Conservation (phyloP, 2,113 vertebrate genomes). For the Mionectes macconnelli region DNA sequence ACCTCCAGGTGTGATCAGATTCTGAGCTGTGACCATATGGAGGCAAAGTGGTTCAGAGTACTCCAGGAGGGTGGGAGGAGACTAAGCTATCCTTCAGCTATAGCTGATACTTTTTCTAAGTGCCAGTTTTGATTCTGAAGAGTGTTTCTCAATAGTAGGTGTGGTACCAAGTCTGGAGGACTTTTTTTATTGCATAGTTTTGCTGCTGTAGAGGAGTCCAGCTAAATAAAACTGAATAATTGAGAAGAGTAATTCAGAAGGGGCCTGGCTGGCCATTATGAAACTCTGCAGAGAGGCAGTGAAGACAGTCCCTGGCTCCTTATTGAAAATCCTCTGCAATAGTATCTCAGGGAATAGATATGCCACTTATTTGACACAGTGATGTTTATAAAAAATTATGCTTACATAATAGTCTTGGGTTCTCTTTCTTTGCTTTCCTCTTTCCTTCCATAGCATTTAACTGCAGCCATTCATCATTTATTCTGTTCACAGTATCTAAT, state of each 20-base stretch:
- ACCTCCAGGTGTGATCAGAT: background rate
- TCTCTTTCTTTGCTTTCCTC: background rate
- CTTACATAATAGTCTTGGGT: background rate
- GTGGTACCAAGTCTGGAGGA: background rate
- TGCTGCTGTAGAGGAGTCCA: background rate
- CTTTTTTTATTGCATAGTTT: background rate
- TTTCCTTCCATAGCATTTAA: background rate
- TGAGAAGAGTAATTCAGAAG: background rate
- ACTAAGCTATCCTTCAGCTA: background rate
- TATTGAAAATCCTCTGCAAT: background rate
- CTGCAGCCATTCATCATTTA: background rate
- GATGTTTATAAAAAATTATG: background rate
- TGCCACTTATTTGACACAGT: background rate
- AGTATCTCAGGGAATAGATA: background rate
- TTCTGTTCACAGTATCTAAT: background rate
- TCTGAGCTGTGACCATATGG: background rate
- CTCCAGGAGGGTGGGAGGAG: background rate
- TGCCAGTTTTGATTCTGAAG: background rate
- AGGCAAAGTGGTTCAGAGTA: background rate
- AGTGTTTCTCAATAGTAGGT: background rate
- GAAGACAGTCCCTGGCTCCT: background rate
- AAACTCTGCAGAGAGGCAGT: background rate
- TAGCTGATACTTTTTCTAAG: background rate
- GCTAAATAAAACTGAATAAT: background rate
- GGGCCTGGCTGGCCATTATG: background rate